phyloP scores from a whole-genome alignment of 2,888 invertebrate genomes.

The Antheraea yamamai region DNA sequence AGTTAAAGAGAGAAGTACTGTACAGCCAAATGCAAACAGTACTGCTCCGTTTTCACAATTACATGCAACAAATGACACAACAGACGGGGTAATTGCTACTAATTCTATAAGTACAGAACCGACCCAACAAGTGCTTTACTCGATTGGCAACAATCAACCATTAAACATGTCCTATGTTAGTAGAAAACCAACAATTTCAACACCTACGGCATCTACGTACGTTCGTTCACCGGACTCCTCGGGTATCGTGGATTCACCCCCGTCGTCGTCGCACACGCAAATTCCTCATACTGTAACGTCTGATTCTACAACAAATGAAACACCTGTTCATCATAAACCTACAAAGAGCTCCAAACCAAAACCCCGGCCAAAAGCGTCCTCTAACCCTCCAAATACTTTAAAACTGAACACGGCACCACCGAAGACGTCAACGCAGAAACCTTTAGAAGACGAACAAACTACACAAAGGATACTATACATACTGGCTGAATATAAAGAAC shows the following conservation, averaged over 20 bases:
- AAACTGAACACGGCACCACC: slow-evolving; percentile 85
- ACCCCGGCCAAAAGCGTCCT: slow-evolving; percentile 81
- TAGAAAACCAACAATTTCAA: slow-evolving; percentile 63
- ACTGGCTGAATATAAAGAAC: slow-evolving; percentile 90
- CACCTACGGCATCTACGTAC: slow-evolving; percentile 60
- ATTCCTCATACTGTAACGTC: slow-evolving; percentile 60
- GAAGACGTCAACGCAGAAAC: slow-evolving; percentile 84
- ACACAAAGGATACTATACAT: slow-evolving; percentile 91
- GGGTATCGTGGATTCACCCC: slow-evolving; percentile 60
- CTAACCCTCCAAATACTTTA: slow-evolving; percentile 80
- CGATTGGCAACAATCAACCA: slow-evolving; percentile 63
- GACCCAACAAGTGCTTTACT: slow-evolving; percentile 68
- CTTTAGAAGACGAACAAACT: slow-evolving; percentile 91
- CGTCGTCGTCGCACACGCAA: slow-evolving; percentile 60
- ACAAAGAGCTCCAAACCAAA: slow-evolving; percentile 70
- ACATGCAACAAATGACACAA: slow-evolving; percentile 53
- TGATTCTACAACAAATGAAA: slow-evolving; percentile 50
- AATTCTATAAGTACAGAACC: slow-evolving; percentile 51
- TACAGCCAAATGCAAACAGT: slow-evolving; percentile 70
- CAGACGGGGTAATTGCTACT: slow-evolving; percentile 48
- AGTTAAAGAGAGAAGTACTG: slow-evolving; percentile 88
- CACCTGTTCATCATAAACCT: slow-evolving; percentile 50
- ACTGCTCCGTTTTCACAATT: slow-evolving; percentile 51
- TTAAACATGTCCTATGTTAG: slow-evolving; percentile 72
- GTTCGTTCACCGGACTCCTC: slow-evolving; percentile 73